Percentiles rank a stretch among this genome's conserved stretches.
These are phyloP conservation scores for Linnaemya tessellans DNA, from an alignment of 2,888 invertebrate species.

Conservation along the genomic window DNA sequence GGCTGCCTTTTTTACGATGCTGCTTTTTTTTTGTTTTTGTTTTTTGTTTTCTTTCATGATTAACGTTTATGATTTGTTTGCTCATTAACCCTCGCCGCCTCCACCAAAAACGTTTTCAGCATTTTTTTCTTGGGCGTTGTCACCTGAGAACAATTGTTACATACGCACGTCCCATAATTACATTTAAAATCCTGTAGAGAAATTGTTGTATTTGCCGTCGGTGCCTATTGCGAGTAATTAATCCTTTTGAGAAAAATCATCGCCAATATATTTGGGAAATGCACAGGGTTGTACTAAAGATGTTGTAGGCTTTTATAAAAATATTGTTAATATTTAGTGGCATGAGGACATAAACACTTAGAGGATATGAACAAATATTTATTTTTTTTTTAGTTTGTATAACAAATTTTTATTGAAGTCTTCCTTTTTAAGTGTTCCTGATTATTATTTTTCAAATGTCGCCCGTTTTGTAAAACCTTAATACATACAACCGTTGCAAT, in stretches of 20 bases:
- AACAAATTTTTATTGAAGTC: too few species aligned
- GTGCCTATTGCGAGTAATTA: background rate
- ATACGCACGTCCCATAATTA: constrained; percentile 29
- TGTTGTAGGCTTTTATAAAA: too few species aligned
- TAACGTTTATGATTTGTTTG: constrained; percentile 56
- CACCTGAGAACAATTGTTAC: constrained; percentile 50
- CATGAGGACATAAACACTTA: too few species aligned
- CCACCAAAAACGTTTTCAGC: background rate
- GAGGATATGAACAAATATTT: too few species aligned
- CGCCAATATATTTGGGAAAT: too few species aligned
- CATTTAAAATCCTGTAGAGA: constrained; percentile 13
- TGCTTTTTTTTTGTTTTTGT: background rate
- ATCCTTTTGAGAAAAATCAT: background rate
- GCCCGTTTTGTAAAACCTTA: too few species aligned
- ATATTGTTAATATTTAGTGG: too few species aligned
- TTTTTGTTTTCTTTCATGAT: background rate
- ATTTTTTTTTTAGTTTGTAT: too few species aligned
- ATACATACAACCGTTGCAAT: too few species aligned
- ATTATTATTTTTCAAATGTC: too few species aligned
- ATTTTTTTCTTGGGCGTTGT: constrained; percentile 65
- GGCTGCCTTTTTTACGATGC: background rate
- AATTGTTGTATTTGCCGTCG: constrained; percentile 52
- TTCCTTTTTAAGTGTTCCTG: too few species aligned
- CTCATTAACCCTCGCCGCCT: constrained; percentile 37
- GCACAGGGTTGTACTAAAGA: too few species aligned